Conservation (phyloP, 2,797 vertebrate genomes). For the Darevskia mixta region DNA sequence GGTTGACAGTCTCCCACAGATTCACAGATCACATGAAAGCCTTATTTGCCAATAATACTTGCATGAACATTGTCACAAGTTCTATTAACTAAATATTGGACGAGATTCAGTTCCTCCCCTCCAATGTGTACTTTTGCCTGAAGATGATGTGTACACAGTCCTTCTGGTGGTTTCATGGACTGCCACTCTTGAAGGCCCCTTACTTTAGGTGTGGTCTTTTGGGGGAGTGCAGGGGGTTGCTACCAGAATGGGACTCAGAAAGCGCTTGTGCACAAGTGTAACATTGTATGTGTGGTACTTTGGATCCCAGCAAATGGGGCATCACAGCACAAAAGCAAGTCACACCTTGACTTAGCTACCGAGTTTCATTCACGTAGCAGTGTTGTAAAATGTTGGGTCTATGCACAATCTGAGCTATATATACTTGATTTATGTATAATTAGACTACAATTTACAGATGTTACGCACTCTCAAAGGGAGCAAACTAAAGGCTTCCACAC, state of each 20-base stretch:
- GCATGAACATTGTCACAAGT: background rate
- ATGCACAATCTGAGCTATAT: background rate
- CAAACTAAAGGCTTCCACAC: conserved; percentile 35
- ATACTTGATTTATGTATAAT: conserved; percentile 8
- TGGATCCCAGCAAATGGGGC: background rate
- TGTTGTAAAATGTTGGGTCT: background rate
- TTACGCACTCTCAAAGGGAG: background rate
- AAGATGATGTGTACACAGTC: background rate
- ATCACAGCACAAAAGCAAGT: background rate
- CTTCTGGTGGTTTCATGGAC: background rate
- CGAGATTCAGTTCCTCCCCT: background rate
- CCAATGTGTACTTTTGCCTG: background rate
- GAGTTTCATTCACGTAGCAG: background rate
- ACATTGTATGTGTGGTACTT: background rate
- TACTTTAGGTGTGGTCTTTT: background rate
- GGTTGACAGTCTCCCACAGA: background rate
- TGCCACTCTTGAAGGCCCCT: background rate
- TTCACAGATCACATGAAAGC: background rate
- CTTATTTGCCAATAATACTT: background rate
- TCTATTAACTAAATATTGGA: background rate
- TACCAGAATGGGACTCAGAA: background rate
- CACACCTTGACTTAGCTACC: background rate
- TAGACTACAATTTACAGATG: background rate
- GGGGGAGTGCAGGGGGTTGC: no score
- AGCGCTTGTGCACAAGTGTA: background rate